Evolutionary conservation across 2,888 invertebrate genomes (phyloP).

Genomic region (Amblyjoppa fuscipennis): DNA sequence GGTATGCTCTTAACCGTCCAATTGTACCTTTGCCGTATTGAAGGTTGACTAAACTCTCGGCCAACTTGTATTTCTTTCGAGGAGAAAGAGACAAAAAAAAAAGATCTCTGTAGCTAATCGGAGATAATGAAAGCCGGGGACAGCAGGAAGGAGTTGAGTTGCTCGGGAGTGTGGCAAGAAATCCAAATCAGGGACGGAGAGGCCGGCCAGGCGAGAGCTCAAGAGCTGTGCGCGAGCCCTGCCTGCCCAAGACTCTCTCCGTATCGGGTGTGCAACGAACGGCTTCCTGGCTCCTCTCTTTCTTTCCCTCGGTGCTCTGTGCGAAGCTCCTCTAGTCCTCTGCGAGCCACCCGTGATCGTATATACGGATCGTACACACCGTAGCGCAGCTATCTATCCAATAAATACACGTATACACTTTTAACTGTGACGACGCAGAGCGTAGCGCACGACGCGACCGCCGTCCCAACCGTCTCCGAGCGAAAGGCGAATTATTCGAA

Average conservation of each 20-base stretch:
- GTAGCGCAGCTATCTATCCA: conserved; percentile 59
- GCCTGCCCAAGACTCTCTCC: conserved; percentile 26
- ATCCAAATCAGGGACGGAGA: conserved; percentile 58
- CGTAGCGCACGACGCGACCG: conserved; percentile 40
- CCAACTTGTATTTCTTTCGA: not conserved
- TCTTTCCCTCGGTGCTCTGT: not conserved
- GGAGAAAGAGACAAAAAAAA: not conserved
- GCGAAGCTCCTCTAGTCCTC: conserved; percentile 37
- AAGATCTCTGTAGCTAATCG: conserved; percentile 4
- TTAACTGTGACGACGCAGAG: conserved; percentile 40
- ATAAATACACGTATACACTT: conserved; percentile 52
- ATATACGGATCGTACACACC: conserved; percentile 22
- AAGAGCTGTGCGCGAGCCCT: conserved; percentile 41
- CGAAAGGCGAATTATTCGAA: conserved; percentile 62
- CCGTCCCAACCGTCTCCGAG: conserved; percentile 51
- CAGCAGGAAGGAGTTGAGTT: conserved; percentile 71
- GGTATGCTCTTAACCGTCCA: too few relatives aligned
- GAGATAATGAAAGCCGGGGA: conserved; percentile 20
- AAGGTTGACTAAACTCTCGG: conserved; percentile 37
- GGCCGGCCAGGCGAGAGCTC: conserved; percentile 48
- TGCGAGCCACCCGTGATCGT: conserved; percentile 9
- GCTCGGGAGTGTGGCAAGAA: conserved; percentile 57
- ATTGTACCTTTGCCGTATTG: not conserved
- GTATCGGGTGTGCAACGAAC: conserved; percentile 67
- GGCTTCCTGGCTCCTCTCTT: conserved; percentile 59